Evolutionary conservation across 2,888 invertebrate genomes (phyloP).

Genomic region (Conus canariensis): DNA sequence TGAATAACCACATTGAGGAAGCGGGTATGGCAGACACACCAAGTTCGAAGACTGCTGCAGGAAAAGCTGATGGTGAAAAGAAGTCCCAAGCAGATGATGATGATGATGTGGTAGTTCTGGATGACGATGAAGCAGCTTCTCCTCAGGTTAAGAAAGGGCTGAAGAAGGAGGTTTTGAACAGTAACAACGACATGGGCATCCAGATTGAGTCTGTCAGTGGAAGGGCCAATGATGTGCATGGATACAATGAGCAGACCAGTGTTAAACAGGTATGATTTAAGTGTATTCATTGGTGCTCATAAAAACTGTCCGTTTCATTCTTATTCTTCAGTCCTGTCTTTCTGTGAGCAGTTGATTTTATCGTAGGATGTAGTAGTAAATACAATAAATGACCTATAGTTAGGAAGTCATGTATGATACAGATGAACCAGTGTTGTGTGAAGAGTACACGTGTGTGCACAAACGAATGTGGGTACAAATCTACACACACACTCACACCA

Average conservation of each 20-base stretch:
- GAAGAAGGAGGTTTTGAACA: constrained; percentile 34
- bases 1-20: not conserved
- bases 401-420: no score
- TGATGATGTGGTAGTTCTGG: constrained; percentile 48
- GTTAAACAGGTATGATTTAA: constrained; percentile 31
- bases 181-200: constrained; percentile 54
- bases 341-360: no score
- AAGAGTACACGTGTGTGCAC: no score
- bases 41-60: not conserved
- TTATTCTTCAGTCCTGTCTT: no score
- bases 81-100: constrained; percentile 37
- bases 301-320: not conserved
- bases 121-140: constrained; percentile 45
- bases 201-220: constrained; percentile 61
- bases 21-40: not conserved
- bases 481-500: no score
- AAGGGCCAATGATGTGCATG: constrained; percentile 47
- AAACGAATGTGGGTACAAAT: no score
- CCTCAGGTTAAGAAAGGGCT: constrained; percentile 38
- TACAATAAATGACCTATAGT: no score
- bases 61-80: not conserved
- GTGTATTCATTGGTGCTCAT: no score
- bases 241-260: not conserved
- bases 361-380: no score
- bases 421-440: no score